These are phyloP conservation scores for Tor tambroides DNA, from an alignment of 2,113 vertebrate genomes.

Conservation along the genomic window DNA sequence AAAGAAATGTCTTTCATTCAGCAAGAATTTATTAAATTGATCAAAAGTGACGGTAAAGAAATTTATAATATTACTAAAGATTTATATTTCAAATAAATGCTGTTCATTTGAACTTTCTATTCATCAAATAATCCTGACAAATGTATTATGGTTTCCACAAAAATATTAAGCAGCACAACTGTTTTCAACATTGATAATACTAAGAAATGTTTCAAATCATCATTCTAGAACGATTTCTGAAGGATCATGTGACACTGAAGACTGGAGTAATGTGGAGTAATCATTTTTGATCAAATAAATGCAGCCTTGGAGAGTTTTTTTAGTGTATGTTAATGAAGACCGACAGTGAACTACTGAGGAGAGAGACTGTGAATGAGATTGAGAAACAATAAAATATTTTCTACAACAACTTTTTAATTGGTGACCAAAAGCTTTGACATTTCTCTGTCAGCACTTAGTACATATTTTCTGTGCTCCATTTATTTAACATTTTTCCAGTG, in stretches of 20 bases:
- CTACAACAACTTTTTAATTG: background rate
- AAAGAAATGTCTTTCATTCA: background rate
- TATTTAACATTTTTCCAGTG: constrained; percentile 5
- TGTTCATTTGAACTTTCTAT: background rate
- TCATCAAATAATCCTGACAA: background rate
- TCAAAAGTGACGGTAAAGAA: background rate
- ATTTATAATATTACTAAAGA: background rate
- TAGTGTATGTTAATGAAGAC: background rate
- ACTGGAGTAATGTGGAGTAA: background rate
- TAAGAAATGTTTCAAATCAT: background rate
- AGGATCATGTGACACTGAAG: background rate
- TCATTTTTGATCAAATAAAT: background rate
- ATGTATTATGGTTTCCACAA: background rate
- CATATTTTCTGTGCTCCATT: constrained; percentile 24
- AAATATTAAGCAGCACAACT: background rate
- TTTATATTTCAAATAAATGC: background rate
- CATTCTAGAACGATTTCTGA: background rate
- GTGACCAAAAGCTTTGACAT: constrained; percentile 20
- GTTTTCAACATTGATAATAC: background rate
- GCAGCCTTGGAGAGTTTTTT: background rate
- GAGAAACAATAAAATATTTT: background rate
- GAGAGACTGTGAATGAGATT: background rate
- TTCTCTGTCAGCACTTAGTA: constrained; percentile 7
- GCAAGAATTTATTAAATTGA: background rate
- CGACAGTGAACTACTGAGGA: background rate